These are phyloP conservation scores for Conus ventricosus DNA, from an alignment of 1,140 invertebrate genomes.

Conservation along the genomic window DNA sequence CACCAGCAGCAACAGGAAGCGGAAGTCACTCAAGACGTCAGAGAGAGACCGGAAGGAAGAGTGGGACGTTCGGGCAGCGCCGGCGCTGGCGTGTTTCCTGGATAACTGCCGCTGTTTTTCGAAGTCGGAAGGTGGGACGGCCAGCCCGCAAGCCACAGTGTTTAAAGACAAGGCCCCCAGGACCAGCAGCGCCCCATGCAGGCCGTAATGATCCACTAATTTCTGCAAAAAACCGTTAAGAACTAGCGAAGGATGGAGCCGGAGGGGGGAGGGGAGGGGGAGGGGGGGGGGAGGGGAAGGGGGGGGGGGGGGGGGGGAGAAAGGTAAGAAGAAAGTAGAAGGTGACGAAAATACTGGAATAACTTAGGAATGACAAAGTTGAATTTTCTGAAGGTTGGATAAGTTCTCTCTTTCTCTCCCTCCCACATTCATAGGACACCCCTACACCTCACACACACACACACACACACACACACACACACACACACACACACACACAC, in stretches of 20 bases:
- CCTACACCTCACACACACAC: background rate
- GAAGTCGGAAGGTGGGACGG: slow-evolving; percentile 40
- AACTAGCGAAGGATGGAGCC: no score
- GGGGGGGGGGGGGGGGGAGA: no score
- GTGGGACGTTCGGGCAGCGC: no score
- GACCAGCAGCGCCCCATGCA: slow-evolving; percentile 44
- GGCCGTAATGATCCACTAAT: slow-evolving; percentile 37
- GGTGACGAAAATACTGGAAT: no score
- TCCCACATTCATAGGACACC: background rate
- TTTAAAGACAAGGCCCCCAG: slow-evolving; percentile 41
- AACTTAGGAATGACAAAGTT: no score
- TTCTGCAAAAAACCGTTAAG: background rate
- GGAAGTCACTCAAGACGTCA: slow-evolving; percentile 7
- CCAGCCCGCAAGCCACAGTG: slow-evolving; percentile 35
- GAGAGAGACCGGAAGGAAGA: background rate
- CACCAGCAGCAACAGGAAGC: slow-evolving; percentile 23
- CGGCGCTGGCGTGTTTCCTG: background rate
- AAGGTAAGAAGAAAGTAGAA: background rate
- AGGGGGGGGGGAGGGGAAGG: no score
- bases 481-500: no score
- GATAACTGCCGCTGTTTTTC: background rate
- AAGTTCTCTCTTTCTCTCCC: no score
- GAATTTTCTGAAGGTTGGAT: no score
- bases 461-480: no score
- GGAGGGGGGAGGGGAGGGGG: no score